Evolutionary conservation across 2,888 invertebrate species (phyloP), one percentile per base, ranked within the genome.

Genomic region (Drosophila acutilabella): DNA sequence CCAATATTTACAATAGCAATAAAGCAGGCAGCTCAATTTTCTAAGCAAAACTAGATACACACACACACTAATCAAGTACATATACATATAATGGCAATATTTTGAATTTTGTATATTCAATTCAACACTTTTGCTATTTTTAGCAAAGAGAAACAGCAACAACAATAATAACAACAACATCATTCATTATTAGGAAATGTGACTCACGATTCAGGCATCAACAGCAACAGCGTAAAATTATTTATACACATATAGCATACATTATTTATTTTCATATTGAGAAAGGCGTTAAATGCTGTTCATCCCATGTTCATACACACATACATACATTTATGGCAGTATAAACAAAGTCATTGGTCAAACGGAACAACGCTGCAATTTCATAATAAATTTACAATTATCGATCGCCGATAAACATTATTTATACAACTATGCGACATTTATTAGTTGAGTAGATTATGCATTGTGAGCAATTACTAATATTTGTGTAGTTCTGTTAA

Each of bases 81-180:
- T 51, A 30, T n/a, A 23, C 16, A 53, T 53, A 57, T 64, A 68
- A 78, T 66, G 61, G 66, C 79, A 80, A 72, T 76, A 80, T 80
- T 82, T 68, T 70, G 58, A 61, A 60, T 67, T 68, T 74, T 38
- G 47, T 70, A 70, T 54, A 65, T 65, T 75, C 71, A 60, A 65
- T 65, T 75, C 71, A 60, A 70, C 71, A 70, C 48, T 59, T 62
- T 61, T 64, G 74, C 74, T 76, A 76, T 78, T 78, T 76, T 47
- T 78, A 78, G 78, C 41, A 52, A 18, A 44, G 16, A 52, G 51
- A 56, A 64, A 69, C 30, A 65, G 7, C 51, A 69, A 44, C 26
- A 53, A 14, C 42, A 72, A 59, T 48, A 38, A 38, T 30, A 66
- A 33, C 26, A 44, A 44, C 26, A 62, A 30, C 30, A 30, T 30